phyloP scores from a whole-genome alignment of 2,797 vertebrate species.

The Mus spretus region DNA sequence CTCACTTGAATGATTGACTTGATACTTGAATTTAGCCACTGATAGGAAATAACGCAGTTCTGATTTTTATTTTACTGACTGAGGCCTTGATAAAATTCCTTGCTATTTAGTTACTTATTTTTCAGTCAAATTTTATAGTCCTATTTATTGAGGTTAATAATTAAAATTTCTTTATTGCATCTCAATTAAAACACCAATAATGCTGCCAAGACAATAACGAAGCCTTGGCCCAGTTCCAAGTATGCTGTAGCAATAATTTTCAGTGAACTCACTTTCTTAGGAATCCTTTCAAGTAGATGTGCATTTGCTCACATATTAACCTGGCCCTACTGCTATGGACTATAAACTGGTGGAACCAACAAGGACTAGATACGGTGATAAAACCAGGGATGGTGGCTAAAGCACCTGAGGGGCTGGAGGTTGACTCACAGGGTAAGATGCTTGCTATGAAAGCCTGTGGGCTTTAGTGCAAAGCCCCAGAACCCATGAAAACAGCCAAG shows the following conservation, averaged over 20 bases:
- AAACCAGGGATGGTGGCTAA: not conserved
- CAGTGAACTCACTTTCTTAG: not conserved
- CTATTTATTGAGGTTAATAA: conserved; percentile 34
- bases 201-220: not conserved
- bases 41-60: conserved; percentile 17
- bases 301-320: not conserved
- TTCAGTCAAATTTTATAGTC: not conserved
- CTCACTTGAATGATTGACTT: not conserved
- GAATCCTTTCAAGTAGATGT: not conserved
- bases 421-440: not conserved
- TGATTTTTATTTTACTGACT: conserved; percentile 11
- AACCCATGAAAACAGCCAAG: not conserved
- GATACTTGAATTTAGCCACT: not conserved
- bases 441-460: not conserved
- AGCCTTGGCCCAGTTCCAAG: conserved; percentile 14
- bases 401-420: not conserved
- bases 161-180: conserved; percentile 42
- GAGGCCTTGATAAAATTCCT: conserved; percentile 29
- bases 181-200: conserved; percentile 23
- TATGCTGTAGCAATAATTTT: not conserved
- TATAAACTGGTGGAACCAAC: not conserved
- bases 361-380: not conserved
- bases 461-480: not conserved
- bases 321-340: not conserved
- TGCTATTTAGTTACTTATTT: conserved; percentile 23